These are phyloP conservation scores for Heliangelus exortis DNA, from an alignment of 2,797 vertebrate genomes.

Conservation along the genomic window DNA sequence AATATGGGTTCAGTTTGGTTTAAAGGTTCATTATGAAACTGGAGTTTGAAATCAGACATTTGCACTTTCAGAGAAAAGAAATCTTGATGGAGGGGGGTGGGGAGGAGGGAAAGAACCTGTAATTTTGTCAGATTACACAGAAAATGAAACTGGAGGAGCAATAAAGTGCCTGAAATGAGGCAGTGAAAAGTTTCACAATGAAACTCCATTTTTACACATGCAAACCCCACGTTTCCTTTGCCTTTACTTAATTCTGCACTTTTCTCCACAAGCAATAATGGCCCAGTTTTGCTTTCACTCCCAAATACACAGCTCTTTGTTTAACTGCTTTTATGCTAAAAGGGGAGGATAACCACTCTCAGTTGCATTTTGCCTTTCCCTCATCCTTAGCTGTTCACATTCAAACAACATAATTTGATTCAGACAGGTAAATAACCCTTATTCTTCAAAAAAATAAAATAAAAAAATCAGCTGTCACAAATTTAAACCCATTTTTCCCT, in stretches of 20 bases:
- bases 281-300: slow-evolving; percentile 2
- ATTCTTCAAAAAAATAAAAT: neutral
- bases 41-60: slow-evolving; percentile 31
- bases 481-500: slow-evolving; percentile 49
- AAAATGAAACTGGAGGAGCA: slow-evolving; percentile 61
- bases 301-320: slow-evolving; percentile 38
- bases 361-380: neutral
- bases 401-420: slow-evolving; percentile 24
- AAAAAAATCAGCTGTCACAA: slow-evolving; percentile 29
- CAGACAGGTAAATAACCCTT: slow-evolving; percentile 53
- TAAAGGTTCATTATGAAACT: slow-evolving; percentile 17
- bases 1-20: slow-evolving; percentile 41
- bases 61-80: slow-evolving; percentile 32
- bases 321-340: neutral
- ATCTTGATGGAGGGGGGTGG: neutral
- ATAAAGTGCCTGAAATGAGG: slow-evolving; percentile 51
- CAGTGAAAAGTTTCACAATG: slow-evolving; percentile 32
- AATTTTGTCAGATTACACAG: slow-evolving; percentile 61
- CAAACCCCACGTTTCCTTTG: neutral
- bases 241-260: slow-evolving; percentile 17
- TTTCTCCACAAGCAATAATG: neutral
- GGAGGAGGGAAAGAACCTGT: slow-evolving; percentile 8
- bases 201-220: neutral
- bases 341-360: neutral
- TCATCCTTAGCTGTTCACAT: neutral